Conservation (phyloP, 1,140 invertebrate genomes). For the Penaeus chinensis region DNA sequence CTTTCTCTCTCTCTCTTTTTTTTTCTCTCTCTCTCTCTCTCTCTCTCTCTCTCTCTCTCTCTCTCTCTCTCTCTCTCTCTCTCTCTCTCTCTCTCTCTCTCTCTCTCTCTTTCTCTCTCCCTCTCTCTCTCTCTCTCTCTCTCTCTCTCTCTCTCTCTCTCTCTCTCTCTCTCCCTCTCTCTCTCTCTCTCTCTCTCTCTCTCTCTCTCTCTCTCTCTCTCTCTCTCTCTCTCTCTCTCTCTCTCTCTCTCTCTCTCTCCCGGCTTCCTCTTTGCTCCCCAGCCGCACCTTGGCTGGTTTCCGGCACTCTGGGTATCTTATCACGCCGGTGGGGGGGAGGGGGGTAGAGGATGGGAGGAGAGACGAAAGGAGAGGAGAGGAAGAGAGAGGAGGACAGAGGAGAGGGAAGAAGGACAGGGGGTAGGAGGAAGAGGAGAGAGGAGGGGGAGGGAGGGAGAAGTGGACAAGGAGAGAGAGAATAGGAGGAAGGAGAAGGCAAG, state of each 20-base stretch:
- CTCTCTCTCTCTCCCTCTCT: too few species aligned
- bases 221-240: too few species aligned
- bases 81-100: not conserved
- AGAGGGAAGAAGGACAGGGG: not conserved
- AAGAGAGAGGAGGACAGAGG: not conserved
- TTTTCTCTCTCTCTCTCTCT: too few species aligned
- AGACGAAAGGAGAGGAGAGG: not conserved
- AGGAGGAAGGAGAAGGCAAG: too few species aligned
- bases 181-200: too few species aligned
- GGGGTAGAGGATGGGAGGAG: not conserved
- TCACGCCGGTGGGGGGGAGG: not conserved
- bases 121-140: too few species aligned
- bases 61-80: not conserved
- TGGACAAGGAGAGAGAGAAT: too few species aligned
- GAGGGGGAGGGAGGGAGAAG: too few species aligned
- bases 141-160: too few species aligned
- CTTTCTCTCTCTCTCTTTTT: not conserved
- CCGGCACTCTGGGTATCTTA: conserved; percentile 2
- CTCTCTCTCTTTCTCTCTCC: too few species aligned
- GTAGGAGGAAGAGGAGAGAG: not conserved
- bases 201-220: too few species aligned
- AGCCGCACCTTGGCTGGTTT: not conserved
- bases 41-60: too few species aligned
- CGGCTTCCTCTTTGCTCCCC: not conserved
- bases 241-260: not conserved